phyloP scores from a whole-genome alignment of 2,888 invertebrate species.

The Cephus pulcher region DNA sequence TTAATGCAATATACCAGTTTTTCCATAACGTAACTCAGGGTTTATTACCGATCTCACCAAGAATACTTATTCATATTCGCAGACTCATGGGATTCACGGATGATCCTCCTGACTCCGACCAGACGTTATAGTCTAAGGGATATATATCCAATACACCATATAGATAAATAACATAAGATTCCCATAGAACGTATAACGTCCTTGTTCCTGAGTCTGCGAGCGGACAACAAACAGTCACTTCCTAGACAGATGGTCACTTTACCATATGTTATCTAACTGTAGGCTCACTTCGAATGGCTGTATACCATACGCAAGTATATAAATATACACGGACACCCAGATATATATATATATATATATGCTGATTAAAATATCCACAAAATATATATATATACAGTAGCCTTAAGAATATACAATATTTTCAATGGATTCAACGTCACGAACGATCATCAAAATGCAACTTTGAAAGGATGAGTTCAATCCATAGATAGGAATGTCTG shows the following conservation, averaged over 20 bases:
- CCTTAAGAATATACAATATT: no score
- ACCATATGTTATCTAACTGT: slow-evolving; percentile 52
- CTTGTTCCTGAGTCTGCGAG: not conserved
- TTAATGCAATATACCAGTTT: not conserved
- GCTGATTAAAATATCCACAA: no score
- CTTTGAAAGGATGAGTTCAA: not conserved
- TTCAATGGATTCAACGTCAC: not conserved
- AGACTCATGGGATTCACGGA: not conserved
- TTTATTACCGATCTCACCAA: not conserved
- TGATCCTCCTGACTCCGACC: not conserved
- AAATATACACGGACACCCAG: no score
- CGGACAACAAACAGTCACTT: slow-evolving; percentile 28
- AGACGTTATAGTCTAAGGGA: not conserved
- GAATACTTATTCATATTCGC: not conserved
- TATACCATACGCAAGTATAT: slow-evolving; percentile 7
- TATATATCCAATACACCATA: not conserved
- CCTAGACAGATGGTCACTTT: slow-evolving; percentile 51
- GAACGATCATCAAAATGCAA: not conserved
- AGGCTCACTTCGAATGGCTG: slow-evolving; percentile 37
- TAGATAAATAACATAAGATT: not conserved
- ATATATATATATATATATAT: no score
- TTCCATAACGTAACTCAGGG: not conserved
- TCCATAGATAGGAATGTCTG: not conserved
- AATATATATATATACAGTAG: no score
- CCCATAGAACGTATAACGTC: not conserved